Base-by-base conservation (phyloP, 2,113 vertebrate genomes). In the Lepus europaeus region DNA sequence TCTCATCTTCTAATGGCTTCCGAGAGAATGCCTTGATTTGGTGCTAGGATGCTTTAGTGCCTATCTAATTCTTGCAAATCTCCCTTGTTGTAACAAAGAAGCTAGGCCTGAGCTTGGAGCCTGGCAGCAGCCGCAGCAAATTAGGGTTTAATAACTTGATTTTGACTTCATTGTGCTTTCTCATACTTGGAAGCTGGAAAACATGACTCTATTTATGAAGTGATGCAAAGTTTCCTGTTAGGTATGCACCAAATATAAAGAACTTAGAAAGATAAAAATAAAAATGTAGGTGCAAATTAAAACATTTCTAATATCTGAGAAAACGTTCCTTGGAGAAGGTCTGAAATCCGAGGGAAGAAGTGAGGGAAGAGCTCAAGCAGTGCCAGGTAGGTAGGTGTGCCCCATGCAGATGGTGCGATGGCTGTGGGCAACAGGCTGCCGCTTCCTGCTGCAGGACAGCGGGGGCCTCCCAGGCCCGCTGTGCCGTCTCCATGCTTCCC, bases 391-490 rank as follows among this genome's bases (percentile, higher is more conserved):
- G 27, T 39, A 6, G 9, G 2, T 31, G n/a, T 6, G 17, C 4
- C 63, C 5, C 29, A 36, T 22, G 3, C 0, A 3, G 22, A 49
- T 4, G 88, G 19, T 0, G 0, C 12, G n/a, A 39, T 0, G 20
- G 25, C 0, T 1, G 2, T 8, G 2, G 27, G 29, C n/a, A 5
- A 73, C 4, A 25, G 1, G 0, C 19, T 9, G 14, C 1, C 2
- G 20, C 23, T 23, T 12, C 2, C 0, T 0, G 0, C 3, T 22
- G 22, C 22, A 9, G 63, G 33, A 2, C 25, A 7, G 27, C 8
- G 10, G 25, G 36, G 0, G 0, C 51, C 31, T 23, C 5, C 3
- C 45, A 45, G 9, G 7, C 19, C 80, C 8, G 11, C n/a, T 0
- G 0, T 5, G 9, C 23, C 36, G 7, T 61, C 16, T 49, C 61